These are phyloP conservation scores for Pterocles gutturalis DNA, from an alignment of 2,113 vertebrate genomes.

Conservation along the genomic window DNA sequence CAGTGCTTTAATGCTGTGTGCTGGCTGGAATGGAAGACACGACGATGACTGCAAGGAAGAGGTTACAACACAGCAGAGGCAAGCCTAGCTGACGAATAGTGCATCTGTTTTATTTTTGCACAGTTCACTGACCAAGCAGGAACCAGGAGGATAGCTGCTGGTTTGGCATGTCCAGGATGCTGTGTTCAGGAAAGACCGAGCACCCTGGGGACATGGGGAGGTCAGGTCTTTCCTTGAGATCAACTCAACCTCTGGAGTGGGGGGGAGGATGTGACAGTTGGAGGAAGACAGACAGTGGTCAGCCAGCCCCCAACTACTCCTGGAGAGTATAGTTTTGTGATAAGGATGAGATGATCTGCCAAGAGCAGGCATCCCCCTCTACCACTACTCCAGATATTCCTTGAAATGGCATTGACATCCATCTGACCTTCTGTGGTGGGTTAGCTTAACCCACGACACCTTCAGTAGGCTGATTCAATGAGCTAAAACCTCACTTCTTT, in stretches of 20 bases:
- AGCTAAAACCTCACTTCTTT: not conserved
- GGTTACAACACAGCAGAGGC: not conserved
- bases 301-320: not conserved
- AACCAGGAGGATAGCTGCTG: not conserved
- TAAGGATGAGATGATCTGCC: not conserved
- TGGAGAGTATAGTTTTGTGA: not conserved
- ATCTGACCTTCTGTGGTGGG: too few species aligned
- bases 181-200: not conserved
- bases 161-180: not conserved
- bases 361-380: not conserved
- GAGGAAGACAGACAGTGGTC: not conserved
- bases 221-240: not conserved
- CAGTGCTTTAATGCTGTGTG: not conserved
- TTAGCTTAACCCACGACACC: too few species aligned
- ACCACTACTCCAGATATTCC: not conserved
- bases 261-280: not conserved
- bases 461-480: not conserved
- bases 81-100: not conserved
- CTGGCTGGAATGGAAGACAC: not conserved
- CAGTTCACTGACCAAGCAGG: not conserved
- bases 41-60: not conserved
- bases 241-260: not conserved
- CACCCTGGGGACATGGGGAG: not conserved
- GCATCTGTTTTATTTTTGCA: not conserved
- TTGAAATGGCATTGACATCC: not conserved